A percentile compares a stretch with the other conserved stretches of the same genome.
phyloP scores from a whole-genome alignment of 2,797 vertebrate genomes.

The Enteromius radiatus region DNA sequence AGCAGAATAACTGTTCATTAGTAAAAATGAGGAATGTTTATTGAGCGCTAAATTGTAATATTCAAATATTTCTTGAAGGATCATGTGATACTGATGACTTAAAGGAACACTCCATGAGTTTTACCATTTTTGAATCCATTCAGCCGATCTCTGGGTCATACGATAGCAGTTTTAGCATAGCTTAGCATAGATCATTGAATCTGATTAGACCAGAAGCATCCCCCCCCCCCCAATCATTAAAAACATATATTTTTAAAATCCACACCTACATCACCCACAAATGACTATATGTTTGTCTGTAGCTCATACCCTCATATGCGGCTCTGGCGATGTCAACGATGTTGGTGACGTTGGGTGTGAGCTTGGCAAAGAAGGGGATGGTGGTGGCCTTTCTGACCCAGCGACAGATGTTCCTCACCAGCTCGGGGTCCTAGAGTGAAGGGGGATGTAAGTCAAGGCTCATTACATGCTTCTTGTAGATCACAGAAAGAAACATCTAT shows the following conservation, averaged over 20 bases:
- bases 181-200: too few species aligned
- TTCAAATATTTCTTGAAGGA: background rate
- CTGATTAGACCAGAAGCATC: too few species aligned
- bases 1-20: background rate
- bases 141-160: too few species aligned
- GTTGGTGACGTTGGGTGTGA: slow-evolving; percentile 91
- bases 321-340: slow-evolving; percentile 88
- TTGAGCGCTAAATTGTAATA: background rate
- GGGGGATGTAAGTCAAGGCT: slow-evolving; percentile 4
- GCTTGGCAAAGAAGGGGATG: slow-evolving; percentile 95
- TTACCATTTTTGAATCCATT: too few species aligned
- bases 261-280: background rate
- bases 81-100: background rate
- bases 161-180: too few species aligned
- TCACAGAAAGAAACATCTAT: background rate
- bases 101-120: too few species aligned
- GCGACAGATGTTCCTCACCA: slow-evolving; percentile 95
- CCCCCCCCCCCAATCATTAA: too few species aligned
- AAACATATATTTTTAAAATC: background rate
- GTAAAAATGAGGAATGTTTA: background rate
- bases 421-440: slow-evolving; percentile 84
- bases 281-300: background rate
- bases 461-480: slow-evolving; percentile 5
- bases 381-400: slow-evolving; percentile 89
- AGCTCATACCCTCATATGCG: slow-evolving; percentile 84